phyloP scores from a whole-genome alignment of 1,140 invertebrate species.

The Habropoda laboriosa region DNA sequence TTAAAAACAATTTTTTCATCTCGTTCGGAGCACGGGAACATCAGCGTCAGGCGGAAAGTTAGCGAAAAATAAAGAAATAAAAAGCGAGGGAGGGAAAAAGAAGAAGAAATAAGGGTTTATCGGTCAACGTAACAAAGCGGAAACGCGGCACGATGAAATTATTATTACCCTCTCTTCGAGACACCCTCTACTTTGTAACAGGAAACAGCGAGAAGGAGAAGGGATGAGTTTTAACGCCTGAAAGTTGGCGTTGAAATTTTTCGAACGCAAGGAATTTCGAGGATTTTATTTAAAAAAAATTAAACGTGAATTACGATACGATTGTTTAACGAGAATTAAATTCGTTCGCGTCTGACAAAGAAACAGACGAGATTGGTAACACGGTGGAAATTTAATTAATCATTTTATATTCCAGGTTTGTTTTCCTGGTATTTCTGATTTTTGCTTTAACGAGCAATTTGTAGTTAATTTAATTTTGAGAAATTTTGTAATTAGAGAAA shows the following conservation, averaged over 20 bases:
- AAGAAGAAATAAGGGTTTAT: neutral
- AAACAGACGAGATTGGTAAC: no score
- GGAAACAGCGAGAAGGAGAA: neutral
- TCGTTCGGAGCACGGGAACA: neutral
- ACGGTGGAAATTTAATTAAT: no score
- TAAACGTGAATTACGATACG: no score
- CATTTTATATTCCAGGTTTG: no score
- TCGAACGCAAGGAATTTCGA: neutral
- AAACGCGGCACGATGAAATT: neutral
- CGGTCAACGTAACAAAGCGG: neutral
- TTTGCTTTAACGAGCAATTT: no score
- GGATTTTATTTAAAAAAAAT: neutral
- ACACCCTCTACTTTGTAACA: neutral
- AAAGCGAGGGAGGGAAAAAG: no score
- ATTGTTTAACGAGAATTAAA: no score
- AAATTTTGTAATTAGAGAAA: no score
- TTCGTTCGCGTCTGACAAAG: no score
- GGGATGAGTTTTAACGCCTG: neutral
- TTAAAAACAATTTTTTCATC: slow-evolving; percentile 9
- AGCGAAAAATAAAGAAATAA: neutral
- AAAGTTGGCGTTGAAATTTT: neutral
- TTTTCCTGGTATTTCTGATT: no score
- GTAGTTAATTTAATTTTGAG: no score
- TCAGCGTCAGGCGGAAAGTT: neutral
- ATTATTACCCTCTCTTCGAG: neutral